phyloP scores from a whole-genome alignment of 1,140 invertebrate genomes.

The Bradynema listronoti region DNA sequence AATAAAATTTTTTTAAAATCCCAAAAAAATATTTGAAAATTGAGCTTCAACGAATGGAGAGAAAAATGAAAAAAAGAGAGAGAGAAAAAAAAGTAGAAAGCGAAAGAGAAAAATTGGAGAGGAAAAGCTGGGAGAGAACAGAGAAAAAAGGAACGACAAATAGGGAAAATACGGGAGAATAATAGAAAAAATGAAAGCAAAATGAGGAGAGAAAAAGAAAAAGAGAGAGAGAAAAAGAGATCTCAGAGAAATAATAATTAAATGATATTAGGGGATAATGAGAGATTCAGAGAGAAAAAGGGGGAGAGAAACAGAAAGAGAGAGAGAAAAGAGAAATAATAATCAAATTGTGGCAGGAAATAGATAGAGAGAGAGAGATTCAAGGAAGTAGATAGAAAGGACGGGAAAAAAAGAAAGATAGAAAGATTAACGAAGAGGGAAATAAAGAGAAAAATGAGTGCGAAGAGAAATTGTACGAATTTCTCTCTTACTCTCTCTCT shows the following conservation, averaged over 20 bases:
- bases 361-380: no score
- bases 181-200: not conserved
- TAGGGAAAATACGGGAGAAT: constrained; percentile 2
- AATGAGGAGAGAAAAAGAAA: no score
- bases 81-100: not conserved
- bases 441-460: constrained; percentile 4
- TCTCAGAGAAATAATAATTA: not conserved
- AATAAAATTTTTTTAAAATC: not conserved
- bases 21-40: not conserved
- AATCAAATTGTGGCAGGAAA: no score
- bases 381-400: no score
- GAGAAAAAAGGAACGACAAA: not conserved
- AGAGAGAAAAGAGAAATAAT: no score
- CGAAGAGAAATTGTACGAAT: no score
- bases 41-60: not conserved
- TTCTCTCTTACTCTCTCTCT: not conserved
- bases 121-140: constrained; percentile 3
- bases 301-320: no score
- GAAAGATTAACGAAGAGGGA: not conserved
- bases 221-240: not conserved
- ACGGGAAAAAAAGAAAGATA: not conserved
- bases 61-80: not conserved
- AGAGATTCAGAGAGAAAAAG: no score
- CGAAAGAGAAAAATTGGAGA: not conserved
- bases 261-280: not conserved